Evolutionary conservation across 2,797 vertebrate species (phyloP), one percentile per base, ranked within the genome.

Genomic region (Ptychobarbus kaznakovi): DNA sequence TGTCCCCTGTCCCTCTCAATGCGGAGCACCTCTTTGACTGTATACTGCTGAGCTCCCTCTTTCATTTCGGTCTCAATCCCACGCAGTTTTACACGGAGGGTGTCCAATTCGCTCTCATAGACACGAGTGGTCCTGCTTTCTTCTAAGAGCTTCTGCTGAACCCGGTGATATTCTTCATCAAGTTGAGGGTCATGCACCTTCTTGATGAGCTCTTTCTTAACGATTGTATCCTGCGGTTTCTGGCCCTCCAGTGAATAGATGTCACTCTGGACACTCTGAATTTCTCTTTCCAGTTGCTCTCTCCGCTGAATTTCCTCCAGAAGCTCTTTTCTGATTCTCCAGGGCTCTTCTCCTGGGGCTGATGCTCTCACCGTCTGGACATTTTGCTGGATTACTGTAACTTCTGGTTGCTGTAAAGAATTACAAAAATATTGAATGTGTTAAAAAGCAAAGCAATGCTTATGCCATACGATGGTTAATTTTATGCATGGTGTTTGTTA

Each of bases 11-110:
- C 98, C 4, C 94, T 96, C 90, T 98, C 97, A 0, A 99, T 99
- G 32, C 98, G 96, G 66, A 99, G 90, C 1, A 99, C 98, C 87
- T 99, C 98, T 86, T 99, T 99, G 79, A 99, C 97, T 0, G 96
- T 95, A 3, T 97, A 99, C 87, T 99, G 96, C 92, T 98, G 97
- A 2, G 97, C 98, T 0, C 97, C 97, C 63, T 96, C 96, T 89
- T 92, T 96, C 76, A 95, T 90, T 90, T 97, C 97, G 0, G 96
- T 96, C 87, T 99, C 97, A 58, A 98, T 89, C 18, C 95, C 83
- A 0, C 81, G 94, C 56, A 98, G 91, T 82, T 95, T 97, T 35
- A 94, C 69, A 84, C 93, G 95, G 1, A 99, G 93, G 0, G 95
- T 91, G 82, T 97, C 97, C 56, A 99, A 91, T 85, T 99, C 98